Evolutionary conservation across 2,113 vertebrate species (phyloP).

Genomic region (Lynx canadensis): DNA sequence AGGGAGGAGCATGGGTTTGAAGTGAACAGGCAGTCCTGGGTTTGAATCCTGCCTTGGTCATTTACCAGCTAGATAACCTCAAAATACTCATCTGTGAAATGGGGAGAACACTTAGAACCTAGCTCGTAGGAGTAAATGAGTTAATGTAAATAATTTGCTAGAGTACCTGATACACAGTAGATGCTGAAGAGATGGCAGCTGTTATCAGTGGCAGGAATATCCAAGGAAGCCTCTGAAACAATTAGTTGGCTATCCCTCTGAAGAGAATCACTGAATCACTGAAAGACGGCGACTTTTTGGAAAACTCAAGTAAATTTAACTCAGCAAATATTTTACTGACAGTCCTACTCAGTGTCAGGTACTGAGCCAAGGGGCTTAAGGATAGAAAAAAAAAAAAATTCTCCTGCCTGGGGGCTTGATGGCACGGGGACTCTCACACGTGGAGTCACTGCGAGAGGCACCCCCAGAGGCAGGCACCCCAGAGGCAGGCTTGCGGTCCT

Average conservation of each 20-base stretch:
- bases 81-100: background rate
- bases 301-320: constrained; percentile 25
- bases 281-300: background rate
- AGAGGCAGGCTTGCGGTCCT: background rate
- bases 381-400: background rate
- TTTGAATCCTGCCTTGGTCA: background rate
- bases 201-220: background rate
- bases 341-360: background rate
- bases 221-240: background rate
- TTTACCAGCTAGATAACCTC: background rate
- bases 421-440: fast-evolving
- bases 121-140: background rate
- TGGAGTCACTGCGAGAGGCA: background rate
- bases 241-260: background rate
- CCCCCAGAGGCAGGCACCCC: background rate
- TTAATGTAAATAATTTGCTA: background rate
- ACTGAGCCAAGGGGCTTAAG: background rate
- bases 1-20: background rate
- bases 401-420: background rate
- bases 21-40: background rate
- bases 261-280: background rate
- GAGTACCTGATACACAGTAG: background rate
- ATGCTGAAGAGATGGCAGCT: background rate
- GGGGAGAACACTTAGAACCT: background rate
- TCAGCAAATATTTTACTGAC: background rate